Evolutionary conservation across 2,113 vertebrate genomes (phyloP), one percentile per base, ranked within the genome.

Genomic region (Esox niger): DNA sequence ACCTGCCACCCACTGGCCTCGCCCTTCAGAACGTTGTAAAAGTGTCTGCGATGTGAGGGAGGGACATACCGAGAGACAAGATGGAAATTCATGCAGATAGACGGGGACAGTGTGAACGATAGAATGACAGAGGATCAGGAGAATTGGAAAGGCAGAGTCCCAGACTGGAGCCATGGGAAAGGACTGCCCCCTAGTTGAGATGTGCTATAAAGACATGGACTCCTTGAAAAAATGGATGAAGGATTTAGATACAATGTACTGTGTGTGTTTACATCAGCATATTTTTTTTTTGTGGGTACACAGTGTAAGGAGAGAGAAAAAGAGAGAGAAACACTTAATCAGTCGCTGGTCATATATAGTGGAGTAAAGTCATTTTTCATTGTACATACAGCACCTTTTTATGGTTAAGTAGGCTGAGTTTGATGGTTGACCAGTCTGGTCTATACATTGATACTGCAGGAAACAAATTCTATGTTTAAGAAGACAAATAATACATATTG

Each of bases 1-100:
- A 85, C 26, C 80, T 85, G 21, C 80, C 93, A 17, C 90, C 93
- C 0, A 70, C 92, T 8, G 82, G 72, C 75, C 89, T 93, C 70
- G 17, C 84, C 91, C 90, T 82, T 72, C 86, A 75, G 84, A 97
- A 93, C 68, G 85, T 98, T 67, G 97, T 98, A 83, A 98, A 99
- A 90, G 96, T 98, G 79, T 99, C 96, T 0, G 95, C 96, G 69
- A 93, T 98, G 95, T 99, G 91, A 95, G 56, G 2, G 56, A 13
- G 23, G 70, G 78, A 76, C 33, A 4, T 33, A 32, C 30, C 47
- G 30, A 62, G 26, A 62, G 46, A 38, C 25, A 27, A 78, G 74
- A 86, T 77, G 35, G 21, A 27, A 21, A 32, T 15, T 82, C 57
- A 73, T 23, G 1, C 17, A 75, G 66, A 84, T 74, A 78, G 79